Conservation (phyloP, 1,140 invertebrate genomes). For the Eufriesea mexicana region DNA sequence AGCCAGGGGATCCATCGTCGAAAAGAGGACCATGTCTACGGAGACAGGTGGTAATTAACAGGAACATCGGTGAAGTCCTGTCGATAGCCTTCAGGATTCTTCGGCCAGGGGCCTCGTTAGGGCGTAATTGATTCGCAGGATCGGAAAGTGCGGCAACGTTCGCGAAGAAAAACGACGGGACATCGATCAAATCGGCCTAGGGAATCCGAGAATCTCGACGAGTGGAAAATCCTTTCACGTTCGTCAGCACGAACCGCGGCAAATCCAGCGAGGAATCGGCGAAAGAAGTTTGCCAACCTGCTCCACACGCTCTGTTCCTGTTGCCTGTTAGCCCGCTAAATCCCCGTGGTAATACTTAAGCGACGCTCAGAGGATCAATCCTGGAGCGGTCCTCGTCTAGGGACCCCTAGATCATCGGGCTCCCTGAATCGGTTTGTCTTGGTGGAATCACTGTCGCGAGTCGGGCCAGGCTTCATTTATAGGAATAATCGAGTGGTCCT, state of each 20-base stretch:
- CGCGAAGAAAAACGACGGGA: neutral
- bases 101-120: neutral
- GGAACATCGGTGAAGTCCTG: neutral
- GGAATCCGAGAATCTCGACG: neutral
- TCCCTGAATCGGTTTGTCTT: neutral
- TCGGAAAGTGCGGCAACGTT: neutral
- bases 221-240: neutral
- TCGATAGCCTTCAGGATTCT: constrained; percentile 5
- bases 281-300: neutral
- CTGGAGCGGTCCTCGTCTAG: neutral
- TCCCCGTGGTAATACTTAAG: neutral
- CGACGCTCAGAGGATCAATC: neutral
- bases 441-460: too few species aligned
- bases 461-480: neutral
- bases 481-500: neutral
- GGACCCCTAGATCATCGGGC: neutral
- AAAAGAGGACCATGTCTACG: neutral
- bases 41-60: constrained; percentile 19
- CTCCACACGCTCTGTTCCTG: constrained; percentile 1
- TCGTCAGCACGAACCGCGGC: neutral
- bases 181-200: constrained; percentile 3
- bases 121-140: constrained; percentile 9
- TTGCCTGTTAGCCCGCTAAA: neutral
- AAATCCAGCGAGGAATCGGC: too few species aligned
- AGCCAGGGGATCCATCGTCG: neutral